Conservation (phyloP, 2,888 invertebrate species). For the Polymixis lichenea region DNA sequence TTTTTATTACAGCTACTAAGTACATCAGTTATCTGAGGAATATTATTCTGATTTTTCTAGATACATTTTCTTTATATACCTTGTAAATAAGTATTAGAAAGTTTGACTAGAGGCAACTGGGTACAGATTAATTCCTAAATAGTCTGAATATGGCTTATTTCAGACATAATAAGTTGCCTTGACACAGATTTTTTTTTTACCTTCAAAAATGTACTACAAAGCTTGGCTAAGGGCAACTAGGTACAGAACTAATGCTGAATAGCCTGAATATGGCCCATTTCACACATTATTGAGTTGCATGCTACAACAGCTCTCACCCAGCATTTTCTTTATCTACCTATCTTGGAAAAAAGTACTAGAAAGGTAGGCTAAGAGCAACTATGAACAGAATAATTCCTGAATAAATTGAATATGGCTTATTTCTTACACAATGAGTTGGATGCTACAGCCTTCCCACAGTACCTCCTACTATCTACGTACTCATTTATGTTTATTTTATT, state of each 20-base stretch:
- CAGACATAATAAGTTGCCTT: too few relatives aligned
- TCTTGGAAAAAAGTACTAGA: neutral
- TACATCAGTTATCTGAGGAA: constrained; percentile 18
- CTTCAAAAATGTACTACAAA: too few relatives aligned
- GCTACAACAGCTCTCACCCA: too few relatives aligned
- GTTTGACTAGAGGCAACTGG: neutral
- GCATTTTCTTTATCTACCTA: too few relatives aligned
- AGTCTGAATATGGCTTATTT: neutral
- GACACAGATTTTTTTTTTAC: too few relatives aligned
- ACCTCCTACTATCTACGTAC: neutral
- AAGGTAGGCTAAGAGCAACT: neutral
- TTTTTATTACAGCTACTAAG: constrained; percentile 26
- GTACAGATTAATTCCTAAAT: neutral
- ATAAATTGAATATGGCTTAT: neutral
- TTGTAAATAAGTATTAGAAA: neutral
- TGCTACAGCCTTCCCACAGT: neutral
- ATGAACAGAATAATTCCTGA: neutral
- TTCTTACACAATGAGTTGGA: neutral
- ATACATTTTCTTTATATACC: too few relatives aligned
- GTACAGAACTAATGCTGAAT: too few relatives aligned
- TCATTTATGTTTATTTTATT: neutral
- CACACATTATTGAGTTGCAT: too few relatives aligned
- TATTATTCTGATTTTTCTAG: constrained; percentile 1
- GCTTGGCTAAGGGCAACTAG: too few relatives aligned
- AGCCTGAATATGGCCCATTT: too few relatives aligned